Evolutionary conservation across 2,888 invertebrate genomes (phyloP).

Genomic region (Tipula lateralis): DNA sequence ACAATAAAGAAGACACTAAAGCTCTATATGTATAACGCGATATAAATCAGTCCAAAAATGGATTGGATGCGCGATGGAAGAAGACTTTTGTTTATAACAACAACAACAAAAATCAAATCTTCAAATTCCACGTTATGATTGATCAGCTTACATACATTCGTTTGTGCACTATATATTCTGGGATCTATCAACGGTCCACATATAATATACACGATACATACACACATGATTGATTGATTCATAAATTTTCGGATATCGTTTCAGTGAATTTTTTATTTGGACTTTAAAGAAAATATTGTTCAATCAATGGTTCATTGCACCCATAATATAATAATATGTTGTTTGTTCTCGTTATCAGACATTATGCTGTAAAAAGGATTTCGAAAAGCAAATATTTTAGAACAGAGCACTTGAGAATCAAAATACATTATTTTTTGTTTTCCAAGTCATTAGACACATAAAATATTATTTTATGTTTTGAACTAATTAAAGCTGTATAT

Average conservation of each 20-base stretch:
- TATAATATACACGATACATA: not conserved
- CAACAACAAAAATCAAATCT: not conserved
- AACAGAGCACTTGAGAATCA: not conserved
- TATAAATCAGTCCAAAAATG: not conserved
- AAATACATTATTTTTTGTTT: not conserved
- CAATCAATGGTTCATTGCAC: not conserved
- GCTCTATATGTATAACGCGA: not conserved
- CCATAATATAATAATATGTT: not conserved
- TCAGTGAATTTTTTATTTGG: not conserved
- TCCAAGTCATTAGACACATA: slow-evolving; percentile 19
- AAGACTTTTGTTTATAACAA: not conserved
- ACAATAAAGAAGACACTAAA: not conserved
- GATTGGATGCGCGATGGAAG: not conserved
- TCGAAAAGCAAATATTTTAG: not conserved
- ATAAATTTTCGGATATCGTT: not conserved
- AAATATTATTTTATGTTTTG: not conserved
- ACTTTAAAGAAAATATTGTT: not conserved
- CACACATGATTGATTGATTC: not conserved
- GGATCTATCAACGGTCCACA: not conserved
- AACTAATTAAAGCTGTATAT: not conserved
- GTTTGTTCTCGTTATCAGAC: not conserved
- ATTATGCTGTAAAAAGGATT: not conserved
- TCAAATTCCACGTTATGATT: not conserved
- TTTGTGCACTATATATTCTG: not conserved
- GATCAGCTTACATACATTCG: not conserved